These are phyloP conservation scores for Amphibalanus amphitrite DNA, from an alignment of 1,140 invertebrate species.

Conservation along the genomic window DNA sequence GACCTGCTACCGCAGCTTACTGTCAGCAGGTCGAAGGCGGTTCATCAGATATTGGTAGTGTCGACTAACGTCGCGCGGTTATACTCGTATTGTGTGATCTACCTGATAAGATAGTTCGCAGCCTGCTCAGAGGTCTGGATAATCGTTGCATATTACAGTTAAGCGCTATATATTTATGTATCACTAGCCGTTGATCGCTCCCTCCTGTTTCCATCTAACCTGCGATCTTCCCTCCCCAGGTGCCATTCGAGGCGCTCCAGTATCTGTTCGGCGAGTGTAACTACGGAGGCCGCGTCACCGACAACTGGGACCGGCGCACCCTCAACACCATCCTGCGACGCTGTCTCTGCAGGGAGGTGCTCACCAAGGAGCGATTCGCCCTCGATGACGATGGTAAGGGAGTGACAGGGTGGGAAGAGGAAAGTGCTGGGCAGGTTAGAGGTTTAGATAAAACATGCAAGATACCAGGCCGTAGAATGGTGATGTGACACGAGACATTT, in stretches of 20 bases:
- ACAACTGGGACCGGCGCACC: slow-evolving; percentile 70
- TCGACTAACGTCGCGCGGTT: no score
- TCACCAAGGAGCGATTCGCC: slow-evolving; percentile 12
- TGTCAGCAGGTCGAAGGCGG: no score
- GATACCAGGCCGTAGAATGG: background rate
- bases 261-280: slow-evolving; percentile 39
- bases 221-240: no score
- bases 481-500: slow-evolving; percentile 1
- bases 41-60: no score
- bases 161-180: no score
- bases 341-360: slow-evolving; percentile 45
- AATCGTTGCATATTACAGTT: no score
- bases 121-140: no score
- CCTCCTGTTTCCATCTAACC: no score
- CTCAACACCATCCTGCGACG: slow-evolving; percentile 59
- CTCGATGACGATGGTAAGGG: slow-evolving; percentile 16
- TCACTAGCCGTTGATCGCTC: no score
- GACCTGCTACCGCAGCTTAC: no score
- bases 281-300: slow-evolving; percentile 78
- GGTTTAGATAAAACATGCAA: background rate
- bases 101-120: no score
- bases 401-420: background rate
- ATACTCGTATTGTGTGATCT: no score
- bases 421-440: slow-evolving; percentile 8
- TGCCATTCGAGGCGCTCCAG: slow-evolving; percentile 28